Evolutionary conservation across 2,797 vertebrate genomes (phyloP), one percentile per base, ranked within the genome.

Genomic region (Tadarida brasiliensis): DNA sequence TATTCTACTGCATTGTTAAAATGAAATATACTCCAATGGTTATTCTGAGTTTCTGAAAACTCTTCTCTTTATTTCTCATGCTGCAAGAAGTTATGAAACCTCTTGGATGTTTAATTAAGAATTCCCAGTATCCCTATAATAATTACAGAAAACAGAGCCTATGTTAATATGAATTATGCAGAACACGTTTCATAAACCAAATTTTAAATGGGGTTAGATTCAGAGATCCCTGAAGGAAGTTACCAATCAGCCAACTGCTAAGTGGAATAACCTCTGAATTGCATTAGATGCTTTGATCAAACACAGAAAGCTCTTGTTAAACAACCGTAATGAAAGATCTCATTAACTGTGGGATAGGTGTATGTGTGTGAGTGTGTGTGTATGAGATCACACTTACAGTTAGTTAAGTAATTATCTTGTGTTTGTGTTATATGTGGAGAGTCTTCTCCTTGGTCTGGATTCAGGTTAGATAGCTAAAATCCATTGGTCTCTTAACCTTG

Each of bases 241-340:
- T 95, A 33, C 54, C 77, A 92, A 86, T 88, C 68, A 91, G 22
- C 63, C 33, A 19, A 54, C 51, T 90, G 20, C 77, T 90, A 93
- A 93, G 51, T 67, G 28, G 65, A 94, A 94, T 96, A 90, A 74
- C 57, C 57, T 95, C 70, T 74, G 47, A 86, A 96, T 44, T 90
- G 26, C 44, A 89, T 91, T 80, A 89, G 51, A 73, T 82, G 68
- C 35, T 93, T 83, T 96, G 47, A 94, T 91, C 78, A 91, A 88
- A 95, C 74, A 88, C 65, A 33, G 91, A 89, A 95, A 67, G 86
- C 33, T 92, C 91, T 91, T 96, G 57, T 92, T 92, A 88, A 91
- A 87, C 51, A 94, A 24, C 11, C 44, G 56, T 91, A 96, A 93
- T 81, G 63, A 91, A 97, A 94, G 74, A 91, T 89, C 74, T 95